Base-by-base conservation (phyloP, 2,888 invertebrate species). In the Ochropleura leucogaster region DNA sequence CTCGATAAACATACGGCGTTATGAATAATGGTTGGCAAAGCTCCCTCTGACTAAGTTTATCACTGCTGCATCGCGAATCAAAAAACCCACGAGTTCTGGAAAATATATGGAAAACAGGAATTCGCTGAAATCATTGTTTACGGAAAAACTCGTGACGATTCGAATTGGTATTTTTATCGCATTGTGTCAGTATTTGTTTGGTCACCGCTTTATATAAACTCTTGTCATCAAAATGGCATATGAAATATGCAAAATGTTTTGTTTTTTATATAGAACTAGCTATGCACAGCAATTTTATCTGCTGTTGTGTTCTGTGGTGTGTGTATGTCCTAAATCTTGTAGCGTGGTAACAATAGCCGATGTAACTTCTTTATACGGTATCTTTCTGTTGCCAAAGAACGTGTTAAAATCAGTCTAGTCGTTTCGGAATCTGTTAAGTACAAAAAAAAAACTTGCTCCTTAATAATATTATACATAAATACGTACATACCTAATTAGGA, bases 1-100 rank as follows among this genome's bases (percentile, higher is more conserved):
- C 88, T 90, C 91, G 91, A 93, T 94, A 94, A 94, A 94, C 93
- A 93, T 87, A 86, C 84, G 79, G 82, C 78, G 83, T 86, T 91
- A 92, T 95, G 94, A 95, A 92, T 94, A 94, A 95, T 92, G 90
- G 92, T 93, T 94, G 94, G 92, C 94, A 94, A 93, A 92, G 87
- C 83, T 93, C 88, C 88, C 89, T 87, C 77, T 93, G 93, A 94
- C 89, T 94, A 88, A 92, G 73, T 75, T 77, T 85, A 91, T 88
- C 86, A 85, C 71, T 82, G 49, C 80, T 83, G 82, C 87, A 85
- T 18, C 69, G 68, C 68, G 63, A 82, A 88, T 89, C 70, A 83
- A 85, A n/a, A 87, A 85, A 72, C 91, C 89, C 91, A 90, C 90
- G 87, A 75, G 83, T 86, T 90, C 89, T 86, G 55, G 85, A 89